Conservation (phyloP, 1,140 invertebrate species). For the Drosophila chauvacae region DNA sequence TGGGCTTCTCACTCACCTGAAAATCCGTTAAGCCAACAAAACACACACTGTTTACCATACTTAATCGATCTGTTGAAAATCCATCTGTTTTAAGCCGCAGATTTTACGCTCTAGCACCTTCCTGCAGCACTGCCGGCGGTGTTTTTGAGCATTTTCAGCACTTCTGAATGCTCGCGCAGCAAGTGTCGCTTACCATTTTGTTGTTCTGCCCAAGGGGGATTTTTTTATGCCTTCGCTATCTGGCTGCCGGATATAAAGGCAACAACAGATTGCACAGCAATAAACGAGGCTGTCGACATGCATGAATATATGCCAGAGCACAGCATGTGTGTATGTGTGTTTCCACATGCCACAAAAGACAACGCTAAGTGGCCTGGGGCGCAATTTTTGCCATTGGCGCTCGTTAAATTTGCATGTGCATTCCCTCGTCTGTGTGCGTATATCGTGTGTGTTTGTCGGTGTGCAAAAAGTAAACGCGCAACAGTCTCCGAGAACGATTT, state of each 20-base stretch:
- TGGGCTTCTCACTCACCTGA: slow-evolving; percentile 4
- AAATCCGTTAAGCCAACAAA: slow-evolving; percentile 9
- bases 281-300: slow-evolving; percentile 49
- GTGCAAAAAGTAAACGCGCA: slow-evolving; percentile 66
- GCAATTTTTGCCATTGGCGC: slow-evolving; percentile 73
- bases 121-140: slow-evolving; percentile 5
- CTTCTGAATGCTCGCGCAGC: slow-evolving; percentile 28
- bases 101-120: slow-evolving; percentile 25
- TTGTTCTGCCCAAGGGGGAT: slow-evolving; percentile 24
- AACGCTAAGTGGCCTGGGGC: slow-evolving; percentile 73
- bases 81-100: slow-evolving; percentile 20
- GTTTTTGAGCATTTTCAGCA: slow-evolving; percentile 21
- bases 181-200: slow-evolving; percentile 53
- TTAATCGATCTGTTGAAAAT: slow-evolving; percentile 27
- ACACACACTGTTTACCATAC: slow-evolving; percentile 1
- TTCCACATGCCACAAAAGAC: slow-evolving; percentile 64
- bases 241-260: slow-evolving; percentile 60
- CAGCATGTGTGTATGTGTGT: slow-evolving; percentile 12
- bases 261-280: slow-evolving; percentile 61
- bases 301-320: slow-evolving; percentile 22
- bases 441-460: slow-evolving; percentile 20
- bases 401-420: slow-evolving; percentile 79
- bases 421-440: slow-evolving; percentile 9
- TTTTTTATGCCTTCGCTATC: slow-evolving; percentile 64
- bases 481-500: slow-evolving; percentile 65